phyloP scores from a whole-genome alignment of 2,797 vertebrate species.

The Rhinophrynus dorsalis region DNA sequence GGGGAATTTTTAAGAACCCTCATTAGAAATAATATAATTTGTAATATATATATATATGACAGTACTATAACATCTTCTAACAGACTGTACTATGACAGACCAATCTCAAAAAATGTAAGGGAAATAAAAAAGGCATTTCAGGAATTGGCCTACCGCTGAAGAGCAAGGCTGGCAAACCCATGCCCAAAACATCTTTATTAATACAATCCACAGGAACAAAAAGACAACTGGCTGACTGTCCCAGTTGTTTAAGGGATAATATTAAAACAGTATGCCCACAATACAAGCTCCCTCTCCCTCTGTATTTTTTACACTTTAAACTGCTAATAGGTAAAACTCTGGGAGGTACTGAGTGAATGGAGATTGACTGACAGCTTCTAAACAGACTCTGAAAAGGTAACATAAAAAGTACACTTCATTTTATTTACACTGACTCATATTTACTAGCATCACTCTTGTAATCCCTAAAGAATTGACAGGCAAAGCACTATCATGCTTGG shows the following conservation, averaged over 20 bases:
- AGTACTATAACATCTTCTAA: constrained; percentile 9
- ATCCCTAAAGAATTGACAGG: constrained; percentile 17
- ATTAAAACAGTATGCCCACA: neutral
- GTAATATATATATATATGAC: neutral
- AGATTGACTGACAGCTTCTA: constrained; percentile 24
- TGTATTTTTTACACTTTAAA: neutral
- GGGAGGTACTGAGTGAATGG: constrained; percentile 12
- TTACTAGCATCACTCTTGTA: constrained; percentile 22
- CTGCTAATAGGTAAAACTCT: constrained; percentile 11
- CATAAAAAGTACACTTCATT: neutral
- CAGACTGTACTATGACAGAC: constrained; percentile 2
- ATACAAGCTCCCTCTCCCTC: neutral
- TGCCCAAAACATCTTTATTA: constrained; percentile 9
- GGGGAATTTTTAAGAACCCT: constrained; percentile 14
- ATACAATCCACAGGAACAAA: constrained; percentile 20
- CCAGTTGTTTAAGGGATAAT: neutral
- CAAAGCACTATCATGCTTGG: constrained; percentile 15
- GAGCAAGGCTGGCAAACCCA: neutral
- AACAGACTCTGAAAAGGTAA: neutral
- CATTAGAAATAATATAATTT: constrained; percentile 21
- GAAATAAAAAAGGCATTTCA: constrained; percentile 25
- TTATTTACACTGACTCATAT: constrained; percentile 22
- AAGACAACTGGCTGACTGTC: neutral
- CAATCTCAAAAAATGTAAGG: neutral
- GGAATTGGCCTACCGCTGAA: constrained; percentile 1